A percentile compares a stretch with the other conserved stretches of the same genome.
These are phyloP conservation scores for Drosophila murphyi DNA, from an alignment of 1,140 invertebrate genomes.

Conservation along the genomic window DNA sequence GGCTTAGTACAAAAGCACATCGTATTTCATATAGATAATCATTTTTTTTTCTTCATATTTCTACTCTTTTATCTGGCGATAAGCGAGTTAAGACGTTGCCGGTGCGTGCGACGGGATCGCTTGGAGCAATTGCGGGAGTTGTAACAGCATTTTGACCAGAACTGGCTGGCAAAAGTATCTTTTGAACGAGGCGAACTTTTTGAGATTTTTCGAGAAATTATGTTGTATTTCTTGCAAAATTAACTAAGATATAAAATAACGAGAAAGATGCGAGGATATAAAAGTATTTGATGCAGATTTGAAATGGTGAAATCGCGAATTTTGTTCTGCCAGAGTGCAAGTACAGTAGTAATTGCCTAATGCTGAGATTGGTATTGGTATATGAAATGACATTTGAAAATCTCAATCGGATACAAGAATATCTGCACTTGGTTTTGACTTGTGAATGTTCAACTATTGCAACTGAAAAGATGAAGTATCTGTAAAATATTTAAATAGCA, in stretches of 20 bases:
- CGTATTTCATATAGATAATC: constrained; percentile 82
- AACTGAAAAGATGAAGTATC: not conserved
- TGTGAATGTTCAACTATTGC: no score
- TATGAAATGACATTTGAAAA: no score
- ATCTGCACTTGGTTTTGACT: not conserved
- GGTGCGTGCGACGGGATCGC: constrained; percentile 55
- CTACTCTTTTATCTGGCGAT: constrained; percentile 69
- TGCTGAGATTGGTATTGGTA: not conserved
- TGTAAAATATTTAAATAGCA: not conserved
- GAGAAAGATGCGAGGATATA: not conserved
- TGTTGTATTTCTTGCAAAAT: not conserved
- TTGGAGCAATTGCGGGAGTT: constrained; percentile 2
- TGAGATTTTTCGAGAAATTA: constrained; percentile 24
- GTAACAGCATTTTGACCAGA: constrained; percentile 57
- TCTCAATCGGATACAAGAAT: constrained; percentile 6
- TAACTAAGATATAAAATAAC: not conserved
- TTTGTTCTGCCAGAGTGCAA: not conserved
- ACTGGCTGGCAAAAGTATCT: constrained; percentile 21
- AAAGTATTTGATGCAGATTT: constrained; percentile 7
- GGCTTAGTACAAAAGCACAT: constrained; percentile 67
- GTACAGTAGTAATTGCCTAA: not conserved
- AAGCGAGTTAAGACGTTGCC: constrained; percentile 35
- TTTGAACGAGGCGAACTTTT: constrained; percentile 12
- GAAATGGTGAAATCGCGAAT: not conserved
- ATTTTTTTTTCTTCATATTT: constrained; percentile 32